Evolutionary conservation across 2,888 invertebrate species (phyloP).

Genomic region (Epinotia demarniana): DNA sequence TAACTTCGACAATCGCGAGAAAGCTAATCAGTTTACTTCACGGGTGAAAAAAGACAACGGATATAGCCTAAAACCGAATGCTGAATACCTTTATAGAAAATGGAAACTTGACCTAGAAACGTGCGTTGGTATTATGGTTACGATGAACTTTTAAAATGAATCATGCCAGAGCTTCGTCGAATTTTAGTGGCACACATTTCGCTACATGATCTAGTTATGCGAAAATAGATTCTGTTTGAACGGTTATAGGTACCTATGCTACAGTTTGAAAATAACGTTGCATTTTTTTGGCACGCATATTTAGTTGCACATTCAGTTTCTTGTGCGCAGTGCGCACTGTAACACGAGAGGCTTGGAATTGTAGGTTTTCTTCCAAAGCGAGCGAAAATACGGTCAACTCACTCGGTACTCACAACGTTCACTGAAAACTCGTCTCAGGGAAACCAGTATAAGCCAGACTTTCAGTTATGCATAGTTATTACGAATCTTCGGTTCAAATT

Average conservation of each 20-base stretch:
- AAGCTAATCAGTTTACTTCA: slow-evolving; percentile 33
- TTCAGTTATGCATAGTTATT: too few relatives aligned
- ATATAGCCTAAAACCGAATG: slow-evolving; percentile 26
- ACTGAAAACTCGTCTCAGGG: too few relatives aligned
- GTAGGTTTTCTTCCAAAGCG: not conserved
- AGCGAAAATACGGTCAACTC: too few relatives aligned
- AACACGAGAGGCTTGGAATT: not conserved
- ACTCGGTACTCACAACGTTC: too few relatives aligned
- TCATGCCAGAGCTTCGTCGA: slow-evolving; percentile 39
- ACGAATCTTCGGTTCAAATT: too few relatives aligned
- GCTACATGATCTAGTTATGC: slow-evolving; percentile 40
- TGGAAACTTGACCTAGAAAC: slow-evolving; percentile 45
- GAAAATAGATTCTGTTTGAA: slow-evolving; percentile 29
- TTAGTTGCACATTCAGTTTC: slow-evolving; percentile 11
- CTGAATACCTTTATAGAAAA: slow-evolving; percentile 39
- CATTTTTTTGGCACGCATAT: slow-evolving; percentile 24
- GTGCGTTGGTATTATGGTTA: slow-evolving; percentile 38
- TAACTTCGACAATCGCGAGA: slow-evolving; percentile 11
- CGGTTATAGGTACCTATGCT: not conserved
- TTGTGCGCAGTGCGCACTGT: not conserved
- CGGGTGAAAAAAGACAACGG: slow-evolving; percentile 35
- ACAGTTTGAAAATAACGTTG: slow-evolving; percentile 12
- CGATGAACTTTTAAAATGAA: slow-evolving; percentile 43
- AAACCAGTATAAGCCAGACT: too few relatives aligned
- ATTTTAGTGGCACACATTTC: slow-evolving; percentile 37